These are phyloP conservation scores for Clinocottus analis DNA, from an alignment of 2,113 vertebrate genomes.

Conservation along the genomic window DNA sequence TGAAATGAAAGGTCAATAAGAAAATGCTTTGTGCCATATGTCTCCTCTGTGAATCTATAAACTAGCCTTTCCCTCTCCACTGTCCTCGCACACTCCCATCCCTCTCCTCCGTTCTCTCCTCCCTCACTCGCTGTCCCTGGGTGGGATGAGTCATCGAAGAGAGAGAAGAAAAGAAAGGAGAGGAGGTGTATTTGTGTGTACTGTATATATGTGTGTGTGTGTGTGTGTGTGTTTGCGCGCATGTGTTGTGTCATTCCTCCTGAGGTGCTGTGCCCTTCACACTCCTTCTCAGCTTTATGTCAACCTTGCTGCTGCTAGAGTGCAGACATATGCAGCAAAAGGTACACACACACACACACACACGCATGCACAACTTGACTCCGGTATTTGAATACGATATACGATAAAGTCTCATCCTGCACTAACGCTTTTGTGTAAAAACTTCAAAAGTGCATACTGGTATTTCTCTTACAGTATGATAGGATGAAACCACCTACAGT, in stretches of 20 bases:
- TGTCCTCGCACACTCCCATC: slow-evolving; percentile 36
- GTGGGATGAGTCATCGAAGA: slow-evolving; percentile 81
- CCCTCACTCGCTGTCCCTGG: slow-evolving; percentile 65
- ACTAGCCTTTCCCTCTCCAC: slow-evolving; percentile 26
- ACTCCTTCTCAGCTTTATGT: slow-evolving; percentile 69
- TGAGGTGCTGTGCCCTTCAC: slow-evolving; percentile 79
- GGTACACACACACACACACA: slow-evolving; percentile 19
- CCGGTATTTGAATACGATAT: not conserved
- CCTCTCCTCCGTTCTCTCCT: slow-evolving; percentile 43
- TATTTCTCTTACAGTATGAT: slow-evolving; percentile 4
- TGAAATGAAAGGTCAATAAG: slow-evolving; percentile 66
- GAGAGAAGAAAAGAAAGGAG: slow-evolving; percentile 68
- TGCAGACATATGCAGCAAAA: slow-evolving; percentile 47
- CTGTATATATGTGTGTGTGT: slow-evolving; percentile 43
- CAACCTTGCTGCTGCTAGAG: slow-evolving; percentile 65
- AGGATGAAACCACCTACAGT: slow-evolving; percentile 37
- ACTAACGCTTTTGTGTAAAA: not conserved
- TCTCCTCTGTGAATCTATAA: slow-evolving; percentile 43
- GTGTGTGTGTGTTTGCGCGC: slow-evolving; percentile 20
- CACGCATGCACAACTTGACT: slow-evolving; percentile 8
- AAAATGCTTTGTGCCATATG: slow-evolving; percentile 42
- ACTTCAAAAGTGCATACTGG: not conserved
- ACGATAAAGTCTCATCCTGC: slow-evolving; percentile 14
- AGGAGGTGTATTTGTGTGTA: slow-evolving; percentile 60
- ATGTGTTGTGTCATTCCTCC: slow-evolving; percentile 71